A percentile compares a stretch with the other conserved stretches of the same genome.
phyloP scores from a whole-genome alignment of 2,113 vertebrate species.

The Ailuropoda melanoleuca region DNA sequence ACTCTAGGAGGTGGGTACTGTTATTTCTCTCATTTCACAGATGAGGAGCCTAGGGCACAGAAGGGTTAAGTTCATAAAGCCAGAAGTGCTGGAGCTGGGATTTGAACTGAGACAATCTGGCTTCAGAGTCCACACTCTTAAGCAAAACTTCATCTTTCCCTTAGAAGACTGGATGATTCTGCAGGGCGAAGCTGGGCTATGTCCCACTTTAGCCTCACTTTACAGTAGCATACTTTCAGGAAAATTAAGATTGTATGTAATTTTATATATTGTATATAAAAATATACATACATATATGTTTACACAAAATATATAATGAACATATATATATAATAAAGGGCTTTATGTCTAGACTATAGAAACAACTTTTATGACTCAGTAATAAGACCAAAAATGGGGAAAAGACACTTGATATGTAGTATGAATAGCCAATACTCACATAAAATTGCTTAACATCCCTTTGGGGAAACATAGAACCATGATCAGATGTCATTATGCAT shows the following conservation, averaged over 20 bases:
- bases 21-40: background rate
- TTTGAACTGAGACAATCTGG: background rate
- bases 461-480: background rate
- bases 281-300: background rate
- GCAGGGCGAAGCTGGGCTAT: background rate
- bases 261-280: background rate
- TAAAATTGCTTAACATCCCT: background rate
- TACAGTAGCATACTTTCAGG: background rate
- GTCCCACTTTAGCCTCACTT: background rate
- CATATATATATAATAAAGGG: background rate
- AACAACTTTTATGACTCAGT: background rate
- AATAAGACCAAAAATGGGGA: background rate
- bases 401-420: background rate
- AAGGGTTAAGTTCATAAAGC: background rate
- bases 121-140: background rate
- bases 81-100: background rate
- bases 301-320: background rate
- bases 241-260: background rate
- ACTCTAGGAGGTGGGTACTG: background rate
- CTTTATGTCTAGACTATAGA: background rate
- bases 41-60: background rate
- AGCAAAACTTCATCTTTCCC: background rate
- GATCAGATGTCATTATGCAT: background rate
- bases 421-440: background rate
- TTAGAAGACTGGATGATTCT: background rate